A percentile compares a stretch with the other conserved stretches of the same genome.
phyloP scores from a whole-genome alignment of 1,140 invertebrate genomes.

The Microplitis mediator region DNA sequence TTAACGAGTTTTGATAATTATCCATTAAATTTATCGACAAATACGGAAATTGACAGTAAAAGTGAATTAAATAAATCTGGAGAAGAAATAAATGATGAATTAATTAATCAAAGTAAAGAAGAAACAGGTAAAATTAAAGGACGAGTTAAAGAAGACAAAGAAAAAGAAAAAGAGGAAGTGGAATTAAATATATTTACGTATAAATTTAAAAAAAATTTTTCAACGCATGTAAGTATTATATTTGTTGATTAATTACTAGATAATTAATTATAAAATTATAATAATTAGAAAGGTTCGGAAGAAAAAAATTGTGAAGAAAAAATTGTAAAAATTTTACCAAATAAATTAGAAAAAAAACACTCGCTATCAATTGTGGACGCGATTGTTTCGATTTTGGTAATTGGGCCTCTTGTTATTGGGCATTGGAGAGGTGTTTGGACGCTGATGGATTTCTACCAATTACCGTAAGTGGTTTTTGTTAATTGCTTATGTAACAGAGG shows the following conservation, averaged over 20 bases:
- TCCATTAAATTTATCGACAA: no score
- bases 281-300: background rate
- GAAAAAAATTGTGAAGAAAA: conserved; percentile 9
- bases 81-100: no score
- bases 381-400: conserved; percentile 47
- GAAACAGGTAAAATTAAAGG: background rate
- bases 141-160: conserved; percentile 2
- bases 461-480: conserved; percentile 38
- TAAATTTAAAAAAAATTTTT: conserved; percentile 4
- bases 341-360: conserved; percentile 31
- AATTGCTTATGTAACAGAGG: background rate
- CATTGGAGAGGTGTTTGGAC: conserved; percentile 73
- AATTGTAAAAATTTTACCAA: conserved; percentile 7
- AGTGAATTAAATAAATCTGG: no score
- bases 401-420: conserved; percentile 68
- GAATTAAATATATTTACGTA: background rate
- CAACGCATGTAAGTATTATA: no score
- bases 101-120: no score
- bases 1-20: no score
- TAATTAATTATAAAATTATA: no score
- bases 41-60: no score
- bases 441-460: conserved; percentile 66
- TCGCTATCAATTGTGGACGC: conserved; percentile 34
- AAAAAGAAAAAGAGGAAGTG: conserved; percentile 4
- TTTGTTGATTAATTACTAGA: no score